A percentile compares a stretch with the other conserved stretches of the same genome.
Conservation (phyloP, 2,888 invertebrate genomes). For the Gibbula magus region DNA sequence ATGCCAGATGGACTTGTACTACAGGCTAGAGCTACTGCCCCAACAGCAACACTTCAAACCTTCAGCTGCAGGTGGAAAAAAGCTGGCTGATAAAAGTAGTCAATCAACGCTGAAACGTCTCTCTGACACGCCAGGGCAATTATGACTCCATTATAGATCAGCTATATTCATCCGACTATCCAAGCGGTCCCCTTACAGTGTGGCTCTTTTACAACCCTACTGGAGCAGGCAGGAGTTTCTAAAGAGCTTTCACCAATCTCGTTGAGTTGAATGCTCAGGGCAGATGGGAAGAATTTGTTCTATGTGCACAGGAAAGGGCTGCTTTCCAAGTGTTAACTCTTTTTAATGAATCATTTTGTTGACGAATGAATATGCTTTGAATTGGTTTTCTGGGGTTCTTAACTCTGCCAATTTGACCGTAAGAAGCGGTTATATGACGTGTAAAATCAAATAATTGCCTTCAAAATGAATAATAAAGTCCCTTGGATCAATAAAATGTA, state of each 20-base stretch:
- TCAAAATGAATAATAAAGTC: too few relatives aligned
- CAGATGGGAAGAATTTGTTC: neutral
- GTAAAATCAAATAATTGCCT: neutral
- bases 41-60: neutral
- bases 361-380: conserved; percentile 20
- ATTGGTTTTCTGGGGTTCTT: conserved; percentile 11
- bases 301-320: conserved; percentile 15
- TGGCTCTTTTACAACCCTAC: neutral
- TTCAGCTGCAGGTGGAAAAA: conserved; percentile 10
- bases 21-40: too few relatives aligned
- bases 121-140: conserved; percentile 19
- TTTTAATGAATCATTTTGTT: conserved; percentile 22
- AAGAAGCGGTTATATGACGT: neutral
- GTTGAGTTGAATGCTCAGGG: neutral
- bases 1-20: too few relatives aligned
- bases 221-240: neutral
- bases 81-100: conserved; percentile 17
- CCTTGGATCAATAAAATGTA: too few relatives aligned
- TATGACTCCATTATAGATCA: conserved; percentile 20
- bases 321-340: conserved; percentile 20
- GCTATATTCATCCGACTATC: conserved; percentile 22
- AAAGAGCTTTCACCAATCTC: conserved; percentile 14
- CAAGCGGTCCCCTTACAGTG: conserved; percentile 11
- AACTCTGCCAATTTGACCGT: neutral
- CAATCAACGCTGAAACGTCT: conserved; percentile 11